These are phyloP conservation scores for Dicyrtoma fusca DNA, from an alignment of 2,888 invertebrate species.

Conservation along the genomic window DNA sequence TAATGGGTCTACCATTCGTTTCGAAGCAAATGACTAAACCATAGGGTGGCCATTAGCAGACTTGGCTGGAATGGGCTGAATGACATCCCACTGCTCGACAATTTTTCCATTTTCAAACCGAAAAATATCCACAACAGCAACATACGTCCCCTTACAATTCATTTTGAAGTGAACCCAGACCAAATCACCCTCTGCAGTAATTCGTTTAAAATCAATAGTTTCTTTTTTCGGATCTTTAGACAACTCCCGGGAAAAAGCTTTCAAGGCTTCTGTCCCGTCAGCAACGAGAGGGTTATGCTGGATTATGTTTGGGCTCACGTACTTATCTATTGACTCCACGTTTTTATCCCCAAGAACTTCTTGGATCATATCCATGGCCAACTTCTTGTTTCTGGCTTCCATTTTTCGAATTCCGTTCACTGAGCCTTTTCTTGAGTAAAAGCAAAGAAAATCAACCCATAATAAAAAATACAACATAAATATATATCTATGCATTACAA, in stretches of 20 bases:
- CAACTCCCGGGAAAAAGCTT: not conserved
- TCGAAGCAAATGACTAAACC: no score
- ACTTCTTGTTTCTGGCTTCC: not conserved
- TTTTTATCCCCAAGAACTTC: not conserved
- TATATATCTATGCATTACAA: no score
- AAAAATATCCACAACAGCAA: no score
- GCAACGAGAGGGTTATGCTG: not conserved
- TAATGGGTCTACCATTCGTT: no score
- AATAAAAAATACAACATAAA: no score
- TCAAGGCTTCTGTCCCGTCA: not conserved
- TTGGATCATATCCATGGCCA: not conserved
- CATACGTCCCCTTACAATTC: no score
- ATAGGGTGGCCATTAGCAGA: no score
- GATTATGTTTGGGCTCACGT: not conserved
- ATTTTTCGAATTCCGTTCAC: no score
- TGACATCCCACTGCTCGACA: no score
- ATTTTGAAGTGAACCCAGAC: not conserved
- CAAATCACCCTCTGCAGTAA: not conserved
- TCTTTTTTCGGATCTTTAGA: not conserved
- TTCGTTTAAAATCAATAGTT: not conserved
- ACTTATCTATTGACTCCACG: not conserved
- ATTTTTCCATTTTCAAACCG: no score
- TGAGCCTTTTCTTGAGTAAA: no score
- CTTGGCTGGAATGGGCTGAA: not conserved
- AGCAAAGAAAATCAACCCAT: no score